Evolutionary conservation across 2,797 vertebrate species (phyloP), one percentile per base, ranked within the genome.

Genomic region (Spheniscus humboldti): DNA sequence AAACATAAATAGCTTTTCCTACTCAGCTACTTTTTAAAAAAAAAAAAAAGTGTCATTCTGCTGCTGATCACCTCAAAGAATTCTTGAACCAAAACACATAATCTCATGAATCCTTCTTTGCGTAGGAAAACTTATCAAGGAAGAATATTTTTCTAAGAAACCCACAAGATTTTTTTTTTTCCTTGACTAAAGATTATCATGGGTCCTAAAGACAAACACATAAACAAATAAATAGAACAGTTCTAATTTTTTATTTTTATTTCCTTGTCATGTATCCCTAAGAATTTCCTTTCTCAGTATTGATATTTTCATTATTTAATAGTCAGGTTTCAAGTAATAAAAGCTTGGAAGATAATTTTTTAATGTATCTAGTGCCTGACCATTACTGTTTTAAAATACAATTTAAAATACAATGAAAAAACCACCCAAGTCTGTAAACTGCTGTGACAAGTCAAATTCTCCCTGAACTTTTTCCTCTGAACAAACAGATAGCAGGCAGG

Each of bases 1-100:
- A 67, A 86, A 74, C 18, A 73, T 57, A 71, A 92, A 66, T 10
- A 87, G 33, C 24, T 92, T 88, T 75, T 62, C 53, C 33, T 88
- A 56, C 25, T 77, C 72, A 85, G 43, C 13, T 87, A 14, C 35
- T 87, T 76, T 22, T 37, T 7, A 35, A 35, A 37, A 14, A 37
- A 45, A 16, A 47, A 72, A 41, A 41, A 41, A 41, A 41, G 13
- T 17, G 10, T 31, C 0, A 9, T 63, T 85, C 79, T 56, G 43
- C 52, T 63, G 60, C 31, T 89, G 63, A 69, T 69, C 52, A n/a
- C 35, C 41, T 81, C 31, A 57, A 79, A 82, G 31, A 76, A 92
- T 55, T 73, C 31, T 60, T 74, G 31, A 85, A 9, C 18, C 37
- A 73, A 85, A 84, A 64, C 23, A 74, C 7, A 6, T 22, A 48